Evolutionary conservation across 2,888 invertebrate species (phyloP).

Genomic region (Theretra japonica): DNA sequence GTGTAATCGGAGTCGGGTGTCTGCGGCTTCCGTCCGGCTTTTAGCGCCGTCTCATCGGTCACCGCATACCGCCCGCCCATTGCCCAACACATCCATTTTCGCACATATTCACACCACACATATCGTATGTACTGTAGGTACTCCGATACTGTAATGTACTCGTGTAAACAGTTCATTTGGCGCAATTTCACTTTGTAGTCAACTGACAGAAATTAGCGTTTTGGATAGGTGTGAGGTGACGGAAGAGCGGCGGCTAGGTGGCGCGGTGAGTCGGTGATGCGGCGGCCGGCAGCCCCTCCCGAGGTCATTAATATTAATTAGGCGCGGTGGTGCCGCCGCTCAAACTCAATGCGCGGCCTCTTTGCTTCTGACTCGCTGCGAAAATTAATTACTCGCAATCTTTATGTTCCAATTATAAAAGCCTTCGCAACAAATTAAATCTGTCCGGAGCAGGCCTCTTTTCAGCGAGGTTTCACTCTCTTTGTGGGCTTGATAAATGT

Average conservation of each 20-base stretch:
- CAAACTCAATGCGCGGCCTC: conserved; percentile 77
- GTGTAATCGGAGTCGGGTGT: conserved; percentile 79
- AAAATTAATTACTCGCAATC: conserved; percentile 85
- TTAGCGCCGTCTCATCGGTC: conserved; percentile 80
- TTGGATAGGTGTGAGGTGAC: conserved; percentile 67
- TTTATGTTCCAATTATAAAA: conserved; percentile 85
- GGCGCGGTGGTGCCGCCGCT: conserved; percentile 72
- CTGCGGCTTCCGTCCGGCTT: conserved; percentile 84
- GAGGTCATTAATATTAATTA: conserved; percentile 84
- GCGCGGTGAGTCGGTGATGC: conserved; percentile 37
- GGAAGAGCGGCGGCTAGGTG: conserved; percentile 55
- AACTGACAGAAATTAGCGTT: conserved; percentile 50
- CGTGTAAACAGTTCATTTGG: not conserved
- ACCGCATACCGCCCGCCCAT: conserved; percentile 55
- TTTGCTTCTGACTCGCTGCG: conserved; percentile 84
- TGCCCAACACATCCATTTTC: conserved; percentile 56
- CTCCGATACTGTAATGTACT: not conserved
- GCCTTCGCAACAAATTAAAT: conserved; percentile 85
- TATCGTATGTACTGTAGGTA: conserved; percentile 42
- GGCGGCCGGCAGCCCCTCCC: conserved; percentile 63
- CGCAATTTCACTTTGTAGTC: conserved; percentile 41
- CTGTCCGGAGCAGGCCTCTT: conserved; percentile 83
- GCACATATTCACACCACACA: conserved; percentile 48
- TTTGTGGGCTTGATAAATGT: conserved; percentile 85
- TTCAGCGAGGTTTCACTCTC: conserved; percentile 84